Base-by-base conservation (phyloP, 2,888 invertebrate species). In the Drosophila rubida region DNA sequence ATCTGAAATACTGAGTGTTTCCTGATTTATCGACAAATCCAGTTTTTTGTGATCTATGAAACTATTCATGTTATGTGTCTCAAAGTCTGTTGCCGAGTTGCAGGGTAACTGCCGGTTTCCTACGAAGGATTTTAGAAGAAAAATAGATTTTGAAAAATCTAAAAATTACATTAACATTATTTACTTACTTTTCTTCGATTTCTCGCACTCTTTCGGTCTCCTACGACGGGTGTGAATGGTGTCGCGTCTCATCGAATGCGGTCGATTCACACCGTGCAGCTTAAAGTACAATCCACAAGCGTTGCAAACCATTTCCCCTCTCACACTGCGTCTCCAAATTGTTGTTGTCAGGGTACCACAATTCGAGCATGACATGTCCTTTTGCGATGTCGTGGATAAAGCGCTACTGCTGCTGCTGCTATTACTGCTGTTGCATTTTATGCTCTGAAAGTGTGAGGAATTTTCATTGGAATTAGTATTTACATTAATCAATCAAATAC, bases 261-360 rank as follows among this genome's bases (percentile, higher is more conserved):
- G 98, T 66, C 98, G 94, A 92, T 97, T 97, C 55, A 98, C 96
- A 74, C 97, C 97, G 92, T 99, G 99, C 80, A 99, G 94, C 93
- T 99, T 99, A 93, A 95, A 99, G 93, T 99, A 99, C 35, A 99
- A 94, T 0, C 99, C 99, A 92, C 99, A 99, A 39, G 99, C 99
- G 93, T 99, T 99, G 93, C 99, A 99, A 65, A 99, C 99, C 94
- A 99, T 98, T 93, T 99, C 98, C 2, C 99, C 99, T 89, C 97
- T 95, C 89, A 97, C 95, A 93, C 99, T 99, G 82, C 99, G 94
- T 87, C 99, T 94, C 99, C 99, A 99, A 74, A 99, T 96, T 0
- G 99, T 99, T 63, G 99, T 99, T 37, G 97, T 98, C 91, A 96
- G 95, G n/a, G 99, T 99, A 76, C 97, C 96, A 92, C 99, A 99